Conservation (phyloP, 2,888 invertebrate species). For the Meta bourneti region DNA sequence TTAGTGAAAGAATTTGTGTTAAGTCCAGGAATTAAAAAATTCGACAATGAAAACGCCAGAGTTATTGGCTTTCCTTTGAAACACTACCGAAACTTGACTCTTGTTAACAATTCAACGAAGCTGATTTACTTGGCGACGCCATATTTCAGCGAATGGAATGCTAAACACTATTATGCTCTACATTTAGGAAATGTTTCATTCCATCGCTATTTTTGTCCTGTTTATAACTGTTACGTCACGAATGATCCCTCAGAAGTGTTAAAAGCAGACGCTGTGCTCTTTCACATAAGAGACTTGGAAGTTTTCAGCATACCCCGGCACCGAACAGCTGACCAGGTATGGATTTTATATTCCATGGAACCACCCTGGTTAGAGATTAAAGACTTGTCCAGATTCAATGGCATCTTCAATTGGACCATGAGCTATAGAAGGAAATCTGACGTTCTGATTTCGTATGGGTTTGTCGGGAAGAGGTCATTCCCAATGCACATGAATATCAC, state of each 20-base stretch:
- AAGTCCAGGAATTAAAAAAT: constrained; percentile 6
- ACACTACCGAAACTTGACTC: neutral
- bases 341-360: constrained; percentile 77
- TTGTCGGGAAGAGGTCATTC: constrained; percentile 39
- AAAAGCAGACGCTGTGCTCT: constrained; percentile 74
- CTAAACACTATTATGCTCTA: constrained; percentile 70
- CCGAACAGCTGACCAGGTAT: constrained; percentile 62
- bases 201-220: constrained; percentile 44
- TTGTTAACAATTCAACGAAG: neutral
- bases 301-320: constrained; percentile 51
- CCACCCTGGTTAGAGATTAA: constrained; percentile 74
- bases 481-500: neutral
- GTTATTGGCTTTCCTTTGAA: constrained; percentile 42
- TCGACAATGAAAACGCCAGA: constrained; percentile 60
- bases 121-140: constrained; percentile 67
- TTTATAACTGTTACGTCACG: constrained; percentile 65
- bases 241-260: constrained; percentile 46
- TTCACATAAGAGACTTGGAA: constrained; percentile 75
- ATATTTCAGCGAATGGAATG: constrained; percentile 58
- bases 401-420: constrained; percentile 78
- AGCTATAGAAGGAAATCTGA: constrained; percentile 78
- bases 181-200: constrained; percentile 46
- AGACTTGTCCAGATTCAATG: constrained; percentile 66
- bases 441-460: constrained; percentile 67
- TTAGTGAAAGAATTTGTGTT: constrained; percentile 30